A percentile compares a stretch with the other conserved stretches of the same genome.
phyloP scores from a whole-genome alignment of 2,888 invertebrate genomes.

The Syritta pipiens region DNA sequence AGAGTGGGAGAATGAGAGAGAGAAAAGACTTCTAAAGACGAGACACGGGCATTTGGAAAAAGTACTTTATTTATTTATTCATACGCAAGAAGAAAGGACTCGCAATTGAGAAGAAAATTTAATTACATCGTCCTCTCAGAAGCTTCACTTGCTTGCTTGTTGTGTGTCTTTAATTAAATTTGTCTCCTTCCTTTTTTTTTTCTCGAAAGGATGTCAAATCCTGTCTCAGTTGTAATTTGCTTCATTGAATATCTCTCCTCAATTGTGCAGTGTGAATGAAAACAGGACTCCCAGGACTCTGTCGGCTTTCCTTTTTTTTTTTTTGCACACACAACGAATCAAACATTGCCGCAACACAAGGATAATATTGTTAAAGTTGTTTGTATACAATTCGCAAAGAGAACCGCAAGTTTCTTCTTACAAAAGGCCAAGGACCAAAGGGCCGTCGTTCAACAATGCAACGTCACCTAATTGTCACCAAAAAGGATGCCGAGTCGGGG shows the following conservation, averaged over 20 bases:
- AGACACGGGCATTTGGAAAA: too few species aligned
- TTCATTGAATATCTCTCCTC: constrained; percentile 49
- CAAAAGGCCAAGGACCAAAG: constrained; percentile 38
- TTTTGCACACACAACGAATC: constrained; percentile 52
- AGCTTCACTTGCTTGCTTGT: constrained; percentile 45
- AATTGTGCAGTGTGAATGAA: too few species aligned
- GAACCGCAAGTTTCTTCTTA: constrained; percentile 41
- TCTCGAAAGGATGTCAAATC: constrained; percentile 30
- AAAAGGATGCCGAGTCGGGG: constrained; percentile 13
- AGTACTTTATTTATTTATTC: constrained; percentile 34
- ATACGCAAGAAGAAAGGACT: constrained; percentile 23
- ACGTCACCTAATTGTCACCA: constrained; percentile 57
- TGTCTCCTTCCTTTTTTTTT: too few species aligned
- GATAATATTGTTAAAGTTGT: constrained; percentile 55
- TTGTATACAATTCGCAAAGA: constrained; percentile 39
- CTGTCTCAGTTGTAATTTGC: constrained; percentile 39
- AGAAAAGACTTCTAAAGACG: too few species aligned
- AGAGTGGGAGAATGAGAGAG: too few species aligned
- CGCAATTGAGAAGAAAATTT: constrained; percentile 51
- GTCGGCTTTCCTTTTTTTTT: too few species aligned
- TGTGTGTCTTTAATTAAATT: constrained; percentile 49
- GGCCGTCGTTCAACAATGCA: too few species aligned
- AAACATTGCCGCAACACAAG: constrained; percentile 55
- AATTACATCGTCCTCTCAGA: constrained; percentile 43
- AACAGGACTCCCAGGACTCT: too few species aligned